These are phyloP conservation scores for Adelosebastes latens DNA, from an alignment of 2,797 vertebrate genomes.

Conservation along the genomic window DNA sequence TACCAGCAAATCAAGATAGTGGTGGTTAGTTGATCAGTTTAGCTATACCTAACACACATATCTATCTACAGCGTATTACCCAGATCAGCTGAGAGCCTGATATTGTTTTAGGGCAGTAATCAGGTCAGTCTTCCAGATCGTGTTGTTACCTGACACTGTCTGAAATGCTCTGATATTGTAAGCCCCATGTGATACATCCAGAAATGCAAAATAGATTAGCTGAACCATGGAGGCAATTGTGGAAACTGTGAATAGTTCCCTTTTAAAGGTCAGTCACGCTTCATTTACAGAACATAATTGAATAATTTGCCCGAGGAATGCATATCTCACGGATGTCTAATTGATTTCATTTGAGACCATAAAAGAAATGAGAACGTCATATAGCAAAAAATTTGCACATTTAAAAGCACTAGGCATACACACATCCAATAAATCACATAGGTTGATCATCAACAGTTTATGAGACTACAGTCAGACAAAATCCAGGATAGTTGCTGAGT, in stretches of 20 bases:
- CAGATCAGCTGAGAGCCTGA: not conserved
- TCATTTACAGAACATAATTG: constrained; percentile 57
- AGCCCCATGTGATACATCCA: constrained; percentile 1
- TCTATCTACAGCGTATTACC: not conserved
- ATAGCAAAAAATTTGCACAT: not conserved
- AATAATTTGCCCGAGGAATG: constrained; percentile 28
- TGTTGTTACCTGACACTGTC: not conserved
- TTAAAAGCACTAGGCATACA: not conserved
- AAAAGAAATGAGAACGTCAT: not conserved
- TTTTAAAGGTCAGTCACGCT: constrained; percentile 49
- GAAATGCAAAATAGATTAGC: constrained; percentile 27
- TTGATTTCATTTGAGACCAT: constrained; percentile 32
- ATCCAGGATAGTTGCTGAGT: not conserved
- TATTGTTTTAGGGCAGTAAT: not conserved
- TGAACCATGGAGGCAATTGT: constrained; percentile 21
- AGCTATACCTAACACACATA: not conserved
- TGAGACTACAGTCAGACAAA: not conserved
- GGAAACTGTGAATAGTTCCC: constrained; percentile 29
- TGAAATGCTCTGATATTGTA: constrained; percentile 15
- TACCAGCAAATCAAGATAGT: not conserved
- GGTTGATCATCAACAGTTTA: not conserved
- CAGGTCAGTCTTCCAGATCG: not conserved
- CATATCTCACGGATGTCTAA: constrained; percentile 30
- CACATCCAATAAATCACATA: not conserved
- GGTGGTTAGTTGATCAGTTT: not conserved